phyloP scores from a whole-genome alignment of 2,888 invertebrate genomes.

The Colostygia pectinataria region DNA sequence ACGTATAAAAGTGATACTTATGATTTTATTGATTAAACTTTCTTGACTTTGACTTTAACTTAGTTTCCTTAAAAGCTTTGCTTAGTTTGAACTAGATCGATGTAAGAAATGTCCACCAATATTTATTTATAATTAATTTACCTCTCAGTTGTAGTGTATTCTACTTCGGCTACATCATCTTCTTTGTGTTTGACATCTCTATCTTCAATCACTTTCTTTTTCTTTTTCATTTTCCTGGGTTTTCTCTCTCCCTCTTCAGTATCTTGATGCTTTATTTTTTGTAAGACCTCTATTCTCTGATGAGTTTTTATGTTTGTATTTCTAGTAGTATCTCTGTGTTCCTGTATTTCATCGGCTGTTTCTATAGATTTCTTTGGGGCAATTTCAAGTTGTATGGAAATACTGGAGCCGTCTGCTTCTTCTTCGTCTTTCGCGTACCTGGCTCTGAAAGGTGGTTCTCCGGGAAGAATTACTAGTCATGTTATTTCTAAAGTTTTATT shows the following conservation, averaged over 20 bases:
- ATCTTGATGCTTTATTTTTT: no score
- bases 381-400: constrained; percentile 7
- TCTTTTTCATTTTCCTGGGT: background rate
- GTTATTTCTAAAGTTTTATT: background rate
- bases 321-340: no score
- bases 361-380: background rate
- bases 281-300: no score
- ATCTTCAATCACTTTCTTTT: constrained; percentile 1
- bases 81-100: no score
- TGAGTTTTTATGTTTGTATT: no score
- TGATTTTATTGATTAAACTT: no score
- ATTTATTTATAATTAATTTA: constrained; percentile 4
- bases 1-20: no score
- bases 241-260: background rate
- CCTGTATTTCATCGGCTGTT: background rate
- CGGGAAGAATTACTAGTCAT: constrained; percentile 21
- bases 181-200: background rate
- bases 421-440: background rate
- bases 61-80: no score
- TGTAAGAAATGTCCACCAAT: no score
- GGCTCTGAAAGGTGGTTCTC: constrained; percentile 17
- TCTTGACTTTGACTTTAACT: no score
- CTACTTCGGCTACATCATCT: no score
- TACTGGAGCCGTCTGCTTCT: constrained; percentile 8
- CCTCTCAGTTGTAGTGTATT: constrained; percentile 6